These are phyloP conservation scores for Tribolium castaneum DNA, from an alignment of 1,140 invertebrate genomes.

Conservation along the genomic window DNA sequence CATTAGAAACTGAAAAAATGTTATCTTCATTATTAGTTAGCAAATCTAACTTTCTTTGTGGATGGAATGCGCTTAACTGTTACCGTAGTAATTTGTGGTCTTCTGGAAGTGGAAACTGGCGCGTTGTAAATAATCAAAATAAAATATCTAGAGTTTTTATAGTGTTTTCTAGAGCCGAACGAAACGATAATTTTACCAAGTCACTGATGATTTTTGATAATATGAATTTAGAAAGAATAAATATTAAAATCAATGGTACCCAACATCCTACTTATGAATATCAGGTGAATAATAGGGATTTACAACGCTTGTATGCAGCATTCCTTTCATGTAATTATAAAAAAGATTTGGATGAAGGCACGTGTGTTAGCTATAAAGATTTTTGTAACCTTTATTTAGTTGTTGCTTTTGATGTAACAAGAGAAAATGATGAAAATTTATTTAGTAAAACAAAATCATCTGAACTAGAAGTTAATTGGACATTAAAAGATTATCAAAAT, in stretches of 20 bases:
- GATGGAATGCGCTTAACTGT: too few relatives aligned
- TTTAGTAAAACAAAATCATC: slow-evolving; percentile 41
- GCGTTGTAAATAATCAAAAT: too few relatives aligned
- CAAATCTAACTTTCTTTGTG: too few relatives aligned
- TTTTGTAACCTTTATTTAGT: too few relatives aligned
- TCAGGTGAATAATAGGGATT: slow-evolving; percentile 11
- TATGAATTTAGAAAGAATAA: slow-evolving; percentile 41
- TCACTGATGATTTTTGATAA: slow-evolving; percentile 5
- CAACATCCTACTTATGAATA: slow-evolving; percentile 12
- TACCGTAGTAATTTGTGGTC: too few relatives aligned
- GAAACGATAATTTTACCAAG: too few relatives aligned
- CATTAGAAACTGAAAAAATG: slow-evolving; percentile 38
- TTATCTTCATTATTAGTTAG: too few relatives aligned
- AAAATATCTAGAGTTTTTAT: too few relatives aligned
- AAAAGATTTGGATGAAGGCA: neutral
- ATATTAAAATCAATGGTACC: slow-evolving; percentile 32
- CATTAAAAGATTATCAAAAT: slow-evolving; percentile 39
- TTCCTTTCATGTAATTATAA: slow-evolving; percentile 35
- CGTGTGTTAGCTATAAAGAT: too few relatives aligned
- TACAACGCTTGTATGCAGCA: slow-evolving; percentile 23
- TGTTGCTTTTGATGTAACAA: slow-evolving; percentile 31
- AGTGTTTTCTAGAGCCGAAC: too few relatives aligned
- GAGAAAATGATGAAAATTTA: slow-evolving; percentile 43
- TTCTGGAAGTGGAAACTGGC: too few relatives aligned
- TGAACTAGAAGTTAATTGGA: slow-evolving; percentile 42